phyloP scores from a whole-genome alignment of 2,888 invertebrate species.

The Dendrolimus houi region DNA sequence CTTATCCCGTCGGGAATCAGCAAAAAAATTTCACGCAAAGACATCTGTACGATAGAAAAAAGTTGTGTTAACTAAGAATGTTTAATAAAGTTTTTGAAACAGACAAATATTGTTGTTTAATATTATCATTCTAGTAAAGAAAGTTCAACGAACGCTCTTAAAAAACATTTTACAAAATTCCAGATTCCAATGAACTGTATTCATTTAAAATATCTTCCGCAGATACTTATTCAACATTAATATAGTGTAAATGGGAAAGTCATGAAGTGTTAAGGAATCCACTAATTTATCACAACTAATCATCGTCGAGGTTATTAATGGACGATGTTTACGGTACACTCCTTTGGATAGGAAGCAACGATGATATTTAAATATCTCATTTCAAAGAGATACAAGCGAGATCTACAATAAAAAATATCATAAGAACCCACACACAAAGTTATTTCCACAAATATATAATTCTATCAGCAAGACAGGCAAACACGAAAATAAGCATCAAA shows the following conservation, averaged over 20 bases:
- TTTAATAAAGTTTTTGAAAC: no score
- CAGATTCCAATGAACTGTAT: not conserved
- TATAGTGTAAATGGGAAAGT: slow-evolving; percentile 33
- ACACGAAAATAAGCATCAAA: slow-evolving; percentile 75
- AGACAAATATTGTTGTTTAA: no score
- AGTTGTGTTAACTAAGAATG: no score
- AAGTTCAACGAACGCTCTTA: no score
- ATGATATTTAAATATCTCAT: slow-evolving; percentile 67
- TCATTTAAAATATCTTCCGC: slow-evolving; percentile 14
- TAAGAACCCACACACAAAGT: slow-evolving; percentile 58
- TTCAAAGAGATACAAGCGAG: slow-evolving; percentile 56
- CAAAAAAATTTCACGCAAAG: not conserved
- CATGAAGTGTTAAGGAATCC: slow-evolving; percentile 33
- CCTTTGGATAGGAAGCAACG: slow-evolving; percentile 62
- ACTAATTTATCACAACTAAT: slow-evolving; percentile 38
- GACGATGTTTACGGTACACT: slow-evolving; percentile 50
- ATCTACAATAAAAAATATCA: slow-evolving; percentile 49
- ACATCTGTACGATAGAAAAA: not conserved
- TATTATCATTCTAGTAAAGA: no score
- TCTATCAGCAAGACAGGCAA: slow-evolving; percentile 62
- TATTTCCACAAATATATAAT: slow-evolving; percentile 71
- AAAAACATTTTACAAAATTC: no score
- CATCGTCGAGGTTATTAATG: slow-evolving; percentile 37
- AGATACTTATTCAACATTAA: slow-evolving; percentile 32
- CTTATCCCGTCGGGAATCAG: slow-evolving; percentile 5